Evolutionary conservation across 2,113 vertebrate genomes (phyloP).

Genomic region (Lontra canadensis): DNA sequence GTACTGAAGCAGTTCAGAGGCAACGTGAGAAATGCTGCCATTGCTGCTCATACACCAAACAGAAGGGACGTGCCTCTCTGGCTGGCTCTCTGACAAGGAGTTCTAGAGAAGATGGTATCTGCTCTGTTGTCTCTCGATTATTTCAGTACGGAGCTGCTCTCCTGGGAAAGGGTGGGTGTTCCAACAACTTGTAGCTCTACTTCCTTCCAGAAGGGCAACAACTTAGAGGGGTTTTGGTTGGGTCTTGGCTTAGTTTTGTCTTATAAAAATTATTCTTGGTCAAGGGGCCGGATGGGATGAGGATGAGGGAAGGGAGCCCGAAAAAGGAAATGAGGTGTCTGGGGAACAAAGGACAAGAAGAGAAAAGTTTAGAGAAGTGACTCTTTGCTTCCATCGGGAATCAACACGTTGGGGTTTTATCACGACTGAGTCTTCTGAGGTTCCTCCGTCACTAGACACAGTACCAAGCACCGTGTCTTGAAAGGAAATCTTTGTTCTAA

Average conservation of each 20-base stretch:
- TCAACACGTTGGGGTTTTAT: constrained; percentile 15
- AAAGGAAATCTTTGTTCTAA: constrained; percentile 77
- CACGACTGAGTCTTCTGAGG: constrained; percentile 66
- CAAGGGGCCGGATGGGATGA: constrained; percentile 29
- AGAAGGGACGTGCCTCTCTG: not conserved
- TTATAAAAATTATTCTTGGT: not conserved
- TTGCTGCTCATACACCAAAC: not conserved
- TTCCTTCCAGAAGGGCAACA: not conserved
- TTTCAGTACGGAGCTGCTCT: not conserved
- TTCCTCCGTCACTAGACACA: constrained; percentile 60
- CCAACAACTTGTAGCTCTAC: not conserved
- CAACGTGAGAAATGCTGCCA: not conserved
- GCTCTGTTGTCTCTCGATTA: not conserved
- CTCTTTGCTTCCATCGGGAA: not conserved
- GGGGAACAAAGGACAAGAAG: constrained; percentile 27
- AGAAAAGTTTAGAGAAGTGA: constrained; percentile 69
- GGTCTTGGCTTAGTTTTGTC: not conserved
- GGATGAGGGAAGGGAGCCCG: constrained; percentile 35
- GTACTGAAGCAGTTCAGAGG: not conserved
- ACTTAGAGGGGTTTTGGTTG: not conserved
- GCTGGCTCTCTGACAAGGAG: not conserved
- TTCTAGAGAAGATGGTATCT: not conserved
- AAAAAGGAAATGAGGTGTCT: constrained; percentile 54
- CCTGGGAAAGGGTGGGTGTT: not conserved
- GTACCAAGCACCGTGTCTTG: constrained; percentile 63